Conservation (phyloP, 2,797 vertebrate species). For the Micropoecilia bifurca region DNA sequence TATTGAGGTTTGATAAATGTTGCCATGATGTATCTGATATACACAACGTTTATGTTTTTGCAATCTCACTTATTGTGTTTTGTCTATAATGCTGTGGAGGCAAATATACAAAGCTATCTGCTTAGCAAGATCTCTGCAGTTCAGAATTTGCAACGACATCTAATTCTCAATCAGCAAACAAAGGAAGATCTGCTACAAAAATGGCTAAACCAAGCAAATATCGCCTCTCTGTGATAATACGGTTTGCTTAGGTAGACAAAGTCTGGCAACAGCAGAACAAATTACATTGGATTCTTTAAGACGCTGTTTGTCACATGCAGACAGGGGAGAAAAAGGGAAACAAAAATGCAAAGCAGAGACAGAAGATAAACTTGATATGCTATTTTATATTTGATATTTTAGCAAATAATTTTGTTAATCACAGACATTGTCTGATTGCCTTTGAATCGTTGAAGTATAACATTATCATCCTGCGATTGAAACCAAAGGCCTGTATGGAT, state of each 20-base stretch:
- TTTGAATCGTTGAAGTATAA: not conserved
- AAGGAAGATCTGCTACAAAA: not conserved
- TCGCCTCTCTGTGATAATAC: not conserved
- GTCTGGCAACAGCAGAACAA: not conserved
- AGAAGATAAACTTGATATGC: not conserved
- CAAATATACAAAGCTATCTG: not conserved
- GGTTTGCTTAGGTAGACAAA: not conserved
- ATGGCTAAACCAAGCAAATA: not conserved
- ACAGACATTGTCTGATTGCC: not conserved
- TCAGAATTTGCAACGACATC: not conserved
- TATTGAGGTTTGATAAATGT: not conserved
- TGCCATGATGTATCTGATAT: not conserved
- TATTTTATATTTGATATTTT: not conserved
- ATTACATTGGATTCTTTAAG: not conserved
- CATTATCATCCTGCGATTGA: not conserved
- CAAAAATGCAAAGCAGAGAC: not conserved
- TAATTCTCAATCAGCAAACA: not conserved
- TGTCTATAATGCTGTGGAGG: not conserved
- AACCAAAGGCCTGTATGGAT: not conserved
- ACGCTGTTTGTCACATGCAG: not conserved
- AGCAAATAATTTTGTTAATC: not conserved
- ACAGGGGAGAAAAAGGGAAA: not conserved
- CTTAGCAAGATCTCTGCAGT: not conserved
- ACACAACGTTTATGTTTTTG: not conserved
- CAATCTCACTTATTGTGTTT: not conserved